phyloP scores from a whole-genome alignment of 1,140 invertebrate genomes.

The Physella acuta region DNA sequence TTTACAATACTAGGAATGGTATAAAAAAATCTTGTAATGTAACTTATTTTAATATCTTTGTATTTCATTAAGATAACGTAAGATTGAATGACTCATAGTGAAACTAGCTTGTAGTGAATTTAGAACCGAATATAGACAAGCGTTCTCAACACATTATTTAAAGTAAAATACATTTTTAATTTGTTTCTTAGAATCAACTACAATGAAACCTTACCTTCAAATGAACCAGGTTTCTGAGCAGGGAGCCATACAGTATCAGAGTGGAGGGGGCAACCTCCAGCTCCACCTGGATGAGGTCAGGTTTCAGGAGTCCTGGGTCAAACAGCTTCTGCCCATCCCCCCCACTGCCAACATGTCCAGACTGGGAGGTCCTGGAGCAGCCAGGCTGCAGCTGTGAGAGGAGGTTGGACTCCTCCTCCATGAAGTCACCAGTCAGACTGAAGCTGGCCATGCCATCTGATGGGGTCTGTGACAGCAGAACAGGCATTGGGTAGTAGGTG shows the following conservation, averaged over 20 bases:
- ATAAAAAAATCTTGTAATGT: too few species aligned
- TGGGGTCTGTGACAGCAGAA: slow-evolving; percentile 28
- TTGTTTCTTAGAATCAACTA: not conserved
- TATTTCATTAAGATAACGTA: too few species aligned
- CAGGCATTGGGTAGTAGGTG: slow-evolving; percentile 82
- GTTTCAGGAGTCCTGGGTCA: slow-evolving; percentile 78
- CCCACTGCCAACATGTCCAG: slow-evolving; percentile 29
- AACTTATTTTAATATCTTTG: too few species aligned
- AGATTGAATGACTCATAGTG: too few species aligned
- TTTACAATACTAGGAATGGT: too few species aligned
- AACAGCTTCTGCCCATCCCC: slow-evolving; percentile 66
- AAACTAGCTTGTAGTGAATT: too few species aligned
- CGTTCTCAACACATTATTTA: too few species aligned
- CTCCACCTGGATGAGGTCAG: slow-evolving; percentile 87
- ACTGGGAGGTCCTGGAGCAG: slow-evolving; percentile 23
- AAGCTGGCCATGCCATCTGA: slow-evolving; percentile 26
- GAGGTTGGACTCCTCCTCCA: slow-evolving; percentile 84
- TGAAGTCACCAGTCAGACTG: slow-evolving; percentile 83
- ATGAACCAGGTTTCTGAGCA: slow-evolving; percentile 84
- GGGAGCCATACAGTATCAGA: slow-evolving; percentile 83
- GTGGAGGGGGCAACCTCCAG: slow-evolving; percentile 90
- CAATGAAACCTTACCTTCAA: slow-evolving; percentile 68
- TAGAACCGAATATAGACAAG: too few species aligned
- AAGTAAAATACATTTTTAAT: too few species aligned
- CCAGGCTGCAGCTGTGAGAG: slow-evolving; percentile 77